phyloP scores from a whole-genome alignment of 2,888 invertebrate species.

The Pseudeuparius sepicola region DNA sequence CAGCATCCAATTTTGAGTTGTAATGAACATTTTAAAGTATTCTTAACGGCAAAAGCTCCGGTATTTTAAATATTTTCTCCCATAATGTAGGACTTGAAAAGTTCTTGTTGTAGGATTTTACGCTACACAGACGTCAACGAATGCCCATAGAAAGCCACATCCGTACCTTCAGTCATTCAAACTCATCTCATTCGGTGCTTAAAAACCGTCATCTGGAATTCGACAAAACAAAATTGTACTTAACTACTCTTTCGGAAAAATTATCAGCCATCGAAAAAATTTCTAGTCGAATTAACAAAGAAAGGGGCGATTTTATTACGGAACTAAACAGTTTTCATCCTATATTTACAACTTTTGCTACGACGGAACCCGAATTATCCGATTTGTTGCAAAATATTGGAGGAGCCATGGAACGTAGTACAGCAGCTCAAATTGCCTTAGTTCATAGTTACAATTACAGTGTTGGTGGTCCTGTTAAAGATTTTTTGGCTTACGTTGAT shows the following conservation, averaged over 20 bases:
- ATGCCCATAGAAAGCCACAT: conserved; percentile 43
- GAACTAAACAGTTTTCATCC: conserved; percentile 52
- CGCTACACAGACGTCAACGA: conserved; percentile 49
- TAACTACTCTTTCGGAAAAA: conserved; percentile 51
- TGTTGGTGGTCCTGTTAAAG: conserved; percentile 43
- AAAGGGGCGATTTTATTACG: conserved; percentile 46
- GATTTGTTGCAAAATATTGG: conserved; percentile 39
- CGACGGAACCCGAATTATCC: conserved; percentile 45
- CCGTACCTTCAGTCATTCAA: conserved; percentile 25
- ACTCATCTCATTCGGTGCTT: conserved; percentile 38
- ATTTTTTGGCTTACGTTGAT: conserved; percentile 56
- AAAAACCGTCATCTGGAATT: conserved; percentile 53
- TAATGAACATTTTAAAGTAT: conserved; percentile 52
- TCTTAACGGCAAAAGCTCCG: conserved; percentile 54
- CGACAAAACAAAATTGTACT: conserved; percentile 51
- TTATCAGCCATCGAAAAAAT: conserved; percentile 52
- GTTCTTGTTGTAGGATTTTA: conserved; percentile 56
- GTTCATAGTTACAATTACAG: conserved; percentile 37
- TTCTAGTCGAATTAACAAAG: conserved; percentile 52
- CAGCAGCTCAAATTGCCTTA: conserved; percentile 41
- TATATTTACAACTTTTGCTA: conserved; percentile 51
- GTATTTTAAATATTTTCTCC: no score
- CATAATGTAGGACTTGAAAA: no score
- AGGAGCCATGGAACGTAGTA: conserved; percentile 41
- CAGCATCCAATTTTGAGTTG: conserved; percentile 60